Base-by-base conservation (phyloP, 2,797 vertebrate species). In the Myoxocephalus aenaeus region DNA sequence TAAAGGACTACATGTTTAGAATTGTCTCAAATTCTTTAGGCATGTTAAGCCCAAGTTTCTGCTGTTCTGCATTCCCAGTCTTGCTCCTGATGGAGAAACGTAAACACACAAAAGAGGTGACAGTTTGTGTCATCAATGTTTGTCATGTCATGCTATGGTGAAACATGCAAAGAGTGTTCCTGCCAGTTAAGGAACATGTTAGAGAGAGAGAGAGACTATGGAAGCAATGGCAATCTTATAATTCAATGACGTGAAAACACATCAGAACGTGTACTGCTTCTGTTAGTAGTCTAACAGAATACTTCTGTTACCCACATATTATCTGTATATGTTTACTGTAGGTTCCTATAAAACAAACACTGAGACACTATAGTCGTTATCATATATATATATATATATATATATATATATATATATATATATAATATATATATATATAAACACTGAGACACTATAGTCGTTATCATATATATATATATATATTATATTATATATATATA, bases 81-180 rank as follows among this genome's bases (percentile, higher is more conserved):
- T 34, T 17, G 57, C 51, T 65, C 25, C 18, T 29, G 20, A 2
- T 38, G 14, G 1, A 79, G 61, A 38, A 53, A 79, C 14, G 77
- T 15, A 59, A 67, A 63, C 25, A 67, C 38, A 70, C 32, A 83
- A 46, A 42, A 65, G 3, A 65, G n/a, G 7, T 34, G 22, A 40
- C 22, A 67, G 34, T 46, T 48, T 71, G 29, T 18, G 4, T 46
- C 17, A 71, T 80, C 66, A 32, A 84, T 82, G 59, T 69, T 46
- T 20, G 46, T 82, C 14, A n/a, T 77, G 58, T 13, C 0, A 25
- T 70, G 53, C 29, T 29, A 14, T 40, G 48, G n/a, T 70, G 25
- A 75, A 75, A 74, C n/a, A 78, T 73, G 59, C 74, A 36, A 71
- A 73, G 50, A 78, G 46, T 29, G 36, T 29, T 12, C 36, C 53